Conservation (phyloP, 2,888 invertebrate species). For the Dexiosoma caninum region DNA sequence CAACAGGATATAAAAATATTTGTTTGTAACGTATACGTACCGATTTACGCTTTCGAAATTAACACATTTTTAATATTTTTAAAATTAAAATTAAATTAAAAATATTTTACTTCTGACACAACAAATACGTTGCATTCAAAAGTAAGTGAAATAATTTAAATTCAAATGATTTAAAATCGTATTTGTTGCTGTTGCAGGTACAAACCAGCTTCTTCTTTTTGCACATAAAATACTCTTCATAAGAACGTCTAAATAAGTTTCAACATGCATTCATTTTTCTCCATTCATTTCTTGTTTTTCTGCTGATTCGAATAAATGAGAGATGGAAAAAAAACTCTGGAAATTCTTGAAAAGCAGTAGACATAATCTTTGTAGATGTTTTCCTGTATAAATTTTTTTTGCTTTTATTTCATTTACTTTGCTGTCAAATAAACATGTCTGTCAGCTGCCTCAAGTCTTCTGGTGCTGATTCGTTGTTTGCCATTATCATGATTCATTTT, state of each 20-base stretch:
- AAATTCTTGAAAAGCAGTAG: background rate
- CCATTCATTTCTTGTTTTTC: background rate
- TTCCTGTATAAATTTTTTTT: background rate
- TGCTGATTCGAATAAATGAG: constrained; percentile 5
- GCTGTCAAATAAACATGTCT: constrained; percentile 51
- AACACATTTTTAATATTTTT: too few species aligned
- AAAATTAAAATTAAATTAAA: too few species aligned
- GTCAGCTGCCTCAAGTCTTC: constrained; percentile 43
- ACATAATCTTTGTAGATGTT: background rate
- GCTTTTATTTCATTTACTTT: constrained; percentile 1
- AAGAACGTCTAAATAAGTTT: constrained; percentile 12
- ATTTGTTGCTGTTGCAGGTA: background rate
- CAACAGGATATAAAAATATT: too few species aligned
- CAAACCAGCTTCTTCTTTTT: background rate
- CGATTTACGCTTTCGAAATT: too few species aligned
- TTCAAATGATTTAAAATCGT: background rate
- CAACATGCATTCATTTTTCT: constrained; percentile 6
- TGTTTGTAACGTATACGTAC: too few species aligned
- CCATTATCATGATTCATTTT: constrained; percentile 26
- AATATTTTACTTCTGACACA: too few species aligned
- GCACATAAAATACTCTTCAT: background rate
- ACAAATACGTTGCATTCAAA: background rate
- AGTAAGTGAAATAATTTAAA: background rate
- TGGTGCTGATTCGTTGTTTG: background rate
- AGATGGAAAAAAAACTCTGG: background rate